Base-by-base conservation (phyloP, 2,888 invertebrate species). In the Netelia virgata region DNA sequence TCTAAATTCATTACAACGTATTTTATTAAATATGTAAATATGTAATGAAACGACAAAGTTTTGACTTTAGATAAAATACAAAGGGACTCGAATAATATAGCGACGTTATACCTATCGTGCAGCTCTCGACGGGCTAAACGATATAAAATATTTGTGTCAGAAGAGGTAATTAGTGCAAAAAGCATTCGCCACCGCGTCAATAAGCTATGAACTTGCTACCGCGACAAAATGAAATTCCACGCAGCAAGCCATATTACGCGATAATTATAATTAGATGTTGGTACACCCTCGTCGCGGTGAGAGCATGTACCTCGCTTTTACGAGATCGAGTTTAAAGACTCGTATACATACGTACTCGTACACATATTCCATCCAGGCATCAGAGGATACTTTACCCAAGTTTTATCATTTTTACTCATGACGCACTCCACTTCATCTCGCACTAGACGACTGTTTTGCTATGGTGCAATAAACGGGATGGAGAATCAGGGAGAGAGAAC, bases 261-360 rank as follows among this genome's bases (percentile, higher is more conserved):
- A 61, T 69, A 53, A 69, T 77, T 61, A 61, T 77, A 61, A 77
- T 69, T 50, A 78, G 36, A 18, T 36, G 14, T n/a, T 70, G 16
- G 16, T 23, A 16, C n/a, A 53, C n/a, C 2, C 36, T 53, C 55
- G 28, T 55, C 3, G 53, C 10, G 28, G 36, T 9, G 69, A 36
- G 70, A 10, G n/a, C 16, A n/a, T 55, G 10, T 23, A 36, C 28
- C n/a, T 3, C 10, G 16, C 57, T 57, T 57, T 55, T 36, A 55
- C 55, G 16, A 11, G n/a, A n/a, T 5, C 28, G 70, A 10, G 36
- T 57, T 57, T 18, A 57, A 57, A 57, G 57, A 57, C 57, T 47
- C 47, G 14, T 14, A 47, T 14, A 47, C 47, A 43, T 11, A 43
- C 43, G 5, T 11, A 57, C 57, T 47, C 47, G 14, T 14, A 47